Evolutionary conservation across 1,140 invertebrate species (phyloP).

Genomic region (Macrobrachium nipponense): DNA sequence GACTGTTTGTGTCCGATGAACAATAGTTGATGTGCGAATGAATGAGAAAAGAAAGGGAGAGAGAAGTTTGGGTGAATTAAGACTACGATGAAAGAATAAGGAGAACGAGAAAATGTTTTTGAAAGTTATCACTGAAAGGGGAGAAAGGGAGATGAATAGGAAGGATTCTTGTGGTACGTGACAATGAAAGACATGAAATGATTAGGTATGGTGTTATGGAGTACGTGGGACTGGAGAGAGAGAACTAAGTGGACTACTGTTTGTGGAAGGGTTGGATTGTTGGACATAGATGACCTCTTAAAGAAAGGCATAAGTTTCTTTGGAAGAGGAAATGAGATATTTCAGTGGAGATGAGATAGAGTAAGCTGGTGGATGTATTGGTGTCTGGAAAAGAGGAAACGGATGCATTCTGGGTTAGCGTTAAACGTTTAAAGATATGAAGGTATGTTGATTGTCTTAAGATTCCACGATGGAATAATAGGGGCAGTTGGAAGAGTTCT

Average conservation of each 20-base stretch:
- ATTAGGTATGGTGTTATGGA: too few species aligned
- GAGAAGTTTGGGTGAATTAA: constrained; percentile 4
- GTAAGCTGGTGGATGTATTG: neutral
- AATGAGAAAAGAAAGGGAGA: constrained; percentile 17
- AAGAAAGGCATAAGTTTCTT: too few species aligned
- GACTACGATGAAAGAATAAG: neutral
- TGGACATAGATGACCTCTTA: too few species aligned
- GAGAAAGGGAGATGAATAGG: neutral
- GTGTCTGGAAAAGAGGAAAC: neutral
- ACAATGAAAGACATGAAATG: too few species aligned
- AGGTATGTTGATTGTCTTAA: neutral
- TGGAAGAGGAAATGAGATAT: neutral
- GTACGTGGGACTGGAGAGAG: too few species aligned
- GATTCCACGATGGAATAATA: neutral
- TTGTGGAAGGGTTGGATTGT: too few species aligned
- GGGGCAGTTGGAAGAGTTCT: neutral
- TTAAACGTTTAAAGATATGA: neutral
- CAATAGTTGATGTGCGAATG: neutral
- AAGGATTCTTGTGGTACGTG: too few species aligned
- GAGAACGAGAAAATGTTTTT: constrained; percentile 7
- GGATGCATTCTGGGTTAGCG: neutral
- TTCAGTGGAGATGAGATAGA: neutral
- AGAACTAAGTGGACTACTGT: too few species aligned
- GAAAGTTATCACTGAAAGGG: neutral
- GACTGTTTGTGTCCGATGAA: too few species aligned